Evolutionary conservation across 1,140 invertebrate species (phyloP).

Genomic region (Ceratina australensis): DNA sequence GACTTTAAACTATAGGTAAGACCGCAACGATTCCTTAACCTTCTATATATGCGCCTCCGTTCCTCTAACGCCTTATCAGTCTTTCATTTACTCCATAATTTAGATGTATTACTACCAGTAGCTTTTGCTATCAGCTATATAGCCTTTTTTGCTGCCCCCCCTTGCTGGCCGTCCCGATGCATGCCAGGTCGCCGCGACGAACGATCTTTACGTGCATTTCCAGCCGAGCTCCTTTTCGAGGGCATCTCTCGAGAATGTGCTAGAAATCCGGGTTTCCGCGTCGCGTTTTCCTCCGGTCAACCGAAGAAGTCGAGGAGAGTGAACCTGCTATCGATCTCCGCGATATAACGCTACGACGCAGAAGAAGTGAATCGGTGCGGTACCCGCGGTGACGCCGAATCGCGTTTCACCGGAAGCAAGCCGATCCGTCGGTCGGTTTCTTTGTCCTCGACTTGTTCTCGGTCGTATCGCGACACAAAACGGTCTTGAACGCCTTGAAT

Average conservation of each 20-base stretch:
- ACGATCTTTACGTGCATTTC: conserved; percentile 1
- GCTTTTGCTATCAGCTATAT: background rate
- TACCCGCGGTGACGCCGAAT: conserved; percentile 53
- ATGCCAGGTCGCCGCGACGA: too few species aligned
- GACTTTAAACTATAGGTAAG: conserved; percentile 73
- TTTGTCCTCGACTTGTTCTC: conserved; percentile 33
- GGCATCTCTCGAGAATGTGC: conserved; percentile 4
- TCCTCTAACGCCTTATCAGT: background rate
- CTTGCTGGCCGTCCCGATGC: too few species aligned
- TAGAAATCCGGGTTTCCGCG: background rate
- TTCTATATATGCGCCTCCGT: conserved; percentile 7
- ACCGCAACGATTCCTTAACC: conserved; percentile 8
- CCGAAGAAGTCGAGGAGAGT: background rate
- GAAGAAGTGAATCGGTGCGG: conserved; percentile 42
- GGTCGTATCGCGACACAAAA: conserved; percentile 28
- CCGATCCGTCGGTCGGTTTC: conserved; percentile 21
- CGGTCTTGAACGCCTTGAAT: conserved; percentile 22
- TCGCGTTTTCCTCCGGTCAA: background rate
- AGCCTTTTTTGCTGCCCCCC: background rate
- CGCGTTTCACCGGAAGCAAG: conserved; percentile 25
- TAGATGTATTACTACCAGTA: background rate
- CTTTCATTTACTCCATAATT: background rate
- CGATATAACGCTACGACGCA: conserved; percentile 64
- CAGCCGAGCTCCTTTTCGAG: background rate
- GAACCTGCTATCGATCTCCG: conserved; percentile 64